Evolutionary conservation across 2,888 invertebrate genomes (phyloP), one percentile per base, ranked within the genome.

Genomic region (Hirtodrosophila trivittata): DNA sequence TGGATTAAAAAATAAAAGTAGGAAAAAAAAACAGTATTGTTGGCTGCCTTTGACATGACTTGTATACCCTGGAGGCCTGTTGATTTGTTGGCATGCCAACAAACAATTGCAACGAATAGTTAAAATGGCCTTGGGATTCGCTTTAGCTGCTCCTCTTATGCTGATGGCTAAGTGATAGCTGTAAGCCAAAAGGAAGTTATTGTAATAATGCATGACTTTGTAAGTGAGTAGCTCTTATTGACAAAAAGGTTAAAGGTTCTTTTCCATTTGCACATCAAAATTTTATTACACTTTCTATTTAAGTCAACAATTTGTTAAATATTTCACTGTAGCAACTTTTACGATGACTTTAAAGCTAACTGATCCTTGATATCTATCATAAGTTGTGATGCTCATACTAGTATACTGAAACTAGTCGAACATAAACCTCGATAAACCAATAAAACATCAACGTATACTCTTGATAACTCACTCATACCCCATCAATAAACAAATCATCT

Each of bases 371-470:
- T 74, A 60, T 13, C 39, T 32, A 49, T 38, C 52, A 57, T 62
- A 56, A 68, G 62, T 54, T 47, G 30, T 30, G 13, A 55, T 26
- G n/a, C n/a, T n/a, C n/a, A n/a, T n/a, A n/a, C n/a, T 26, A 50
- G 47, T 54, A 47, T 26, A 5, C 14, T 32, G 26, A 67, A 67
- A 59, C 59, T 45, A 66, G 50, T 55, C 32, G 46, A 38, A 46
- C 62, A 66, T 75, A 78, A 86, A 55, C 72, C 58, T n/a, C 57
- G 65, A 67, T 75, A 75, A 86, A 58, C 77, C 77, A 80, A 86
- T 78, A 86, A 86, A 86, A 80, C 84, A 84, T 78, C 78, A 78
- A 78, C 86, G 76, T 64, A 47, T 60, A 47, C 26, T n/a, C n/a
- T n/a, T 32, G 63, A 51, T 55, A 57, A 50, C 37, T 46, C 41